phyloP scores from a whole-genome alignment of 2,888 invertebrate genomes.

The Mesorhabditis sp. region DNA sequence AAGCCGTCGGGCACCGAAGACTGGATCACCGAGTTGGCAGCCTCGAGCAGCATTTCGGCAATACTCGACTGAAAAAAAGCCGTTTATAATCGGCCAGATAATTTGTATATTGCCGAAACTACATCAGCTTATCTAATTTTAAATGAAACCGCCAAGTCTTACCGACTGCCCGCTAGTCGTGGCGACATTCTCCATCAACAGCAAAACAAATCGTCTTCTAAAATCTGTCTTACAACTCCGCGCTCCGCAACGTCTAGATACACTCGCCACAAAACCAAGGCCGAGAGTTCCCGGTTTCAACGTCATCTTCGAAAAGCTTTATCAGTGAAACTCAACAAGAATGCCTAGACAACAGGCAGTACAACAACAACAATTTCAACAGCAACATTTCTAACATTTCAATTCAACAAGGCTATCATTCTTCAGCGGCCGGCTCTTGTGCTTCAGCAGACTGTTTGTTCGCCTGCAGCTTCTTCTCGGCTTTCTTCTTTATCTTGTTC shows the following conservation, averaged over 20 bases:
- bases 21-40: slow-evolving; percentile 38
- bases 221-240: too few relatives aligned
- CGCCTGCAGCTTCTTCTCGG: slow-evolving; percentile 5
- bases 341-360: neutral
- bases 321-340: neutral
- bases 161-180: too few relatives aligned
- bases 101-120: neutral
- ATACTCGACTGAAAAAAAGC: slow-evolving; percentile 20
- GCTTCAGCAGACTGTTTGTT: slow-evolving; percentile 4
- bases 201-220: too few relatives aligned
- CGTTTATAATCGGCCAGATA: neutral
- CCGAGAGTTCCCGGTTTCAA: too few relatives aligned
- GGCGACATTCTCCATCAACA: too few relatives aligned
- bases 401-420: too few relatives aligned
- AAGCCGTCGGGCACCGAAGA: slow-evolving; percentile 37
- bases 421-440: neutral
- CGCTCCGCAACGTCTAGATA: too few relatives aligned
- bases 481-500: neutral
- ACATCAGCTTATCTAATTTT: too few relatives aligned
- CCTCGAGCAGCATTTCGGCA: slow-evolving; percentile 48
- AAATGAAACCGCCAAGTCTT: too few relatives aligned
- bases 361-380: neutral
- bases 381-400: neutral
- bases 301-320: too few relatives aligned
- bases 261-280: too few relatives aligned